A percentile compares a stretch with the other conserved stretches of the same genome.
phyloP scores from a whole-genome alignment of 2,888 invertebrate species.

The Cataglyphis cursor region DNA sequence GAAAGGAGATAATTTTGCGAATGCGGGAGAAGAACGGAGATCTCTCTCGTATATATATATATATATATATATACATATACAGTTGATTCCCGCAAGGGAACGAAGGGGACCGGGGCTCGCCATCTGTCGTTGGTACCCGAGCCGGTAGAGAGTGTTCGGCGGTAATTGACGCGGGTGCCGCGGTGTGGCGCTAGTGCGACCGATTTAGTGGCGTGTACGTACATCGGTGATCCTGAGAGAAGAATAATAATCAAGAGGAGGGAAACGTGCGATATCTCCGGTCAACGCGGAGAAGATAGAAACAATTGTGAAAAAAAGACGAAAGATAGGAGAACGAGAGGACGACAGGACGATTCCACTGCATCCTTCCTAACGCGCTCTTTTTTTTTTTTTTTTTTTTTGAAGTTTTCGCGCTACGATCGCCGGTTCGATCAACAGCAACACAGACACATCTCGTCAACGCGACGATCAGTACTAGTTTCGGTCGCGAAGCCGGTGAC shows the following conservation, averaged over 20 bases:
- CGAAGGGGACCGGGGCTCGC: slow-evolving; percentile 62
- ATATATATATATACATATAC: neutral
- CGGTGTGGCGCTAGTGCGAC: slow-evolving; percentile 74
- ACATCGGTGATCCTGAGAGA: neutral
- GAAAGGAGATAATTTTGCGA: neutral
- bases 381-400: too few relatives aligned
- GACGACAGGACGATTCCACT: neutral
- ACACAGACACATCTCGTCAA: too few relatives aligned
- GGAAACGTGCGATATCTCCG: neutral
- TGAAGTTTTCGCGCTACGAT: too few relatives aligned
- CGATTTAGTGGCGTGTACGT: slow-evolving; percentile 61
- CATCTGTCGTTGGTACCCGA: slow-evolving; percentile 73
- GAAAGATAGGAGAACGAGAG: slow-evolving; percentile 20
- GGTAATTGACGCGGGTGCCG: slow-evolving; percentile 62
- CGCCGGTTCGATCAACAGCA: too few relatives aligned
- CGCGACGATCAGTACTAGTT: slow-evolving; percentile 61
- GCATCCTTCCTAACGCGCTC: neutral
- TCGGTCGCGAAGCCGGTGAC: slow-evolving; percentile 74
- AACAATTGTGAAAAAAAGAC: neutral
- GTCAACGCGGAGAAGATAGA: too few relatives aligned
- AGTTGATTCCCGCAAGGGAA: slow-evolving; percentile 18
- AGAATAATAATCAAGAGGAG: neutral
- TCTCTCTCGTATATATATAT: neutral
- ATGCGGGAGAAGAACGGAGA: neutral
- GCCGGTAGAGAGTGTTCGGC: slow-evolving; percentile 62